Conservation (phyloP, 2,797 vertebrate species). For the Oreortyx pictus region DNA sequence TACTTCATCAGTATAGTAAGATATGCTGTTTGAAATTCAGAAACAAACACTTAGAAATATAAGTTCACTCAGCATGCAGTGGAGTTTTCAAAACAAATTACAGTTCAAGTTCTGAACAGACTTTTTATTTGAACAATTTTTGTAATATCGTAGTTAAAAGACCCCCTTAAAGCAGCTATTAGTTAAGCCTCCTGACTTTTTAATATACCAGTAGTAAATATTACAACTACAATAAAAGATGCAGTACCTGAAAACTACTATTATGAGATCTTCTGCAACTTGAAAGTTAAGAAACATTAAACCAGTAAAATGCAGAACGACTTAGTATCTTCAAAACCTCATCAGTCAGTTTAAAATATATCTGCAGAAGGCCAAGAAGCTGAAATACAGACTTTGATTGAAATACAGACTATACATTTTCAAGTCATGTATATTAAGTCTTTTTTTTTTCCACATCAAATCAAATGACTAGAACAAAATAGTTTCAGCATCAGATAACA, state of each 20-base stretch:
- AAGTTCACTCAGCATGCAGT: background rate
- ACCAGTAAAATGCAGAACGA: conserved; percentile 1
- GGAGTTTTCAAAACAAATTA: conserved; percentile 49
- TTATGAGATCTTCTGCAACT: conserved; percentile 1
- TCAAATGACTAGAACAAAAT: background rate
- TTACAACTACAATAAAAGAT: conserved; percentile 32
- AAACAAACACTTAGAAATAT: conserved; percentile 28
- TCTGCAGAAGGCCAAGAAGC: background rate
- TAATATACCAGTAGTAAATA: conserved; percentile 33
- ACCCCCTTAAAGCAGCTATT: conserved; percentile 8
- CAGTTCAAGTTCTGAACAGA: conserved; percentile 5
- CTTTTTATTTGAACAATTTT: background rate
- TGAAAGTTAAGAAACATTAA: conserved; percentile 36
- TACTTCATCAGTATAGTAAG: conserved; percentile 36
- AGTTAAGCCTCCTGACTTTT: conserved; percentile 32
- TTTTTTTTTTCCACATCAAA: background rate
- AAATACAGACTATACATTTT: background rate
- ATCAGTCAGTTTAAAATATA: background rate
- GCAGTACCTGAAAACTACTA: conserved; percentile 30
- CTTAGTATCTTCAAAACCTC: background rate
- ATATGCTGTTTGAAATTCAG: conserved; percentile 48
- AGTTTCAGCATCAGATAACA: background rate
- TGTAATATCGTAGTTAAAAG: background rate
- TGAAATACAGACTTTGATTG: background rate
- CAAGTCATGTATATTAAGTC: background rate